phyloP scores from a whole-genome alignment of 1,140 invertebrate genomes.

The Aphidius gifuensis region DNA sequence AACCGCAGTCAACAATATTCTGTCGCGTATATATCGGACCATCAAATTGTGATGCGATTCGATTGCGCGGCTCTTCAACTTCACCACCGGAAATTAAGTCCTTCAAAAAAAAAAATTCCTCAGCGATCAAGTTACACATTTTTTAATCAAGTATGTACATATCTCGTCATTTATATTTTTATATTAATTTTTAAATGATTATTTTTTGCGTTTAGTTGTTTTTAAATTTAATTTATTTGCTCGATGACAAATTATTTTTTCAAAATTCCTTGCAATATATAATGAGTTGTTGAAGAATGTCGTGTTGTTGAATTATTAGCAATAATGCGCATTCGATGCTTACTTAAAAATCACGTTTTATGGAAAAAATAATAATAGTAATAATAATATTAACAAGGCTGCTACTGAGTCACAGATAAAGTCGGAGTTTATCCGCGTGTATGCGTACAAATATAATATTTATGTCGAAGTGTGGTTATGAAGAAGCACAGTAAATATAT shows the following conservation, averaged over 20 bases:
- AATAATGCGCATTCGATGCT: slow-evolving; percentile 1
- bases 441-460: no score
- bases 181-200: no score
- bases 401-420: not conserved
- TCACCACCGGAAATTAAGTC: slow-evolving; percentile 20
- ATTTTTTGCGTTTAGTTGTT: no score
- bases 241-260: not conserved
- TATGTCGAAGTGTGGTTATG: no score
- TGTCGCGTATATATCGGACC: not conserved
- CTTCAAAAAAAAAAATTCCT: slow-evolving; percentile 17
- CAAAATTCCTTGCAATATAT: not conserved
- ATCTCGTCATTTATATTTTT: no score
- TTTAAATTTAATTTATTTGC: not conserved
- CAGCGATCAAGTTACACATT: slow-evolving; percentile 16
- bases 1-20: slow-evolving; percentile 4
- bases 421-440: no score
- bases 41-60: not conserved
- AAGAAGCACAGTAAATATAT: no score
- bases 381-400: no score
- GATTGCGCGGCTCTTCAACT: not conserved
- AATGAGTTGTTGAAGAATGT: not conserved
- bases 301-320: not conserved
- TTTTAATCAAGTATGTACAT: slow-evolving; percentile 15
- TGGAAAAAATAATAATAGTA: slow-evolving; percentile 4
- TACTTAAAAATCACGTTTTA: slow-evolving; percentile 17